Evolutionary conservation across 92 coral and sea anemone genomes (phyloP), one percentile per base, ranked within the genome.

Genomic region (Nematostella vectensis): DNA sequence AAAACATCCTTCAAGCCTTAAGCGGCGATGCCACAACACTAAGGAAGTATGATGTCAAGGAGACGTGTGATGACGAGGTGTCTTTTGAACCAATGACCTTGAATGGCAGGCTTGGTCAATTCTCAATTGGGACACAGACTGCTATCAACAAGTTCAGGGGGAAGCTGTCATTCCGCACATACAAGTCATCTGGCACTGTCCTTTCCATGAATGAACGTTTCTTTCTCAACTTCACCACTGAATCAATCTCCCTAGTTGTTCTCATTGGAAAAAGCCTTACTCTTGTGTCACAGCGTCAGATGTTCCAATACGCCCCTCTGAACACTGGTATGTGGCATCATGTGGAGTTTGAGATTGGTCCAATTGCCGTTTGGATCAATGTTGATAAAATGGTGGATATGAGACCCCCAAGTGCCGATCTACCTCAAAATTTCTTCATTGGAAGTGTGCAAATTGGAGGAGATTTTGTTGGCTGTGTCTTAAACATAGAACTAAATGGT

Each of bases 311-410:
- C 37, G 66, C 48, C 20, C 11, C 48, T 8, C 61, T 85, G 3
- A 58, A 85, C 33, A 71, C 54, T 15, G 95, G 95, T 8, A 70
- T 73, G 65, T 85, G 95, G 95, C 71, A 65, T 25, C 30, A 28
- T 6, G 75, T 81, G 15, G 50, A 20, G 19, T 85, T 75, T 58
- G 29, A 25, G 16, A 51, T 85, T 30, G 36, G 50, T 44, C 29
- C 76, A 4, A 31, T 55, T 1, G 4, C 43, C 4, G 2, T 58
- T 17, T 40, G 25, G 3, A 27, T 84, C 6, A 48, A 48, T 22
- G 68, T 52, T 42, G 54, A 58, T 20, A 50, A 54, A 39, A 55
- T 59, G 19, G 59, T 55, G 15, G 71, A 44, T 27, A n/a, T 25
- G 9, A 24, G 71, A 13, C 63, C 64, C 8, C 68, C 76, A 3